These are phyloP conservation scores for Clostera curtula DNA, from an alignment of 2,888 invertebrate species.

Conservation along the genomic window DNA sequence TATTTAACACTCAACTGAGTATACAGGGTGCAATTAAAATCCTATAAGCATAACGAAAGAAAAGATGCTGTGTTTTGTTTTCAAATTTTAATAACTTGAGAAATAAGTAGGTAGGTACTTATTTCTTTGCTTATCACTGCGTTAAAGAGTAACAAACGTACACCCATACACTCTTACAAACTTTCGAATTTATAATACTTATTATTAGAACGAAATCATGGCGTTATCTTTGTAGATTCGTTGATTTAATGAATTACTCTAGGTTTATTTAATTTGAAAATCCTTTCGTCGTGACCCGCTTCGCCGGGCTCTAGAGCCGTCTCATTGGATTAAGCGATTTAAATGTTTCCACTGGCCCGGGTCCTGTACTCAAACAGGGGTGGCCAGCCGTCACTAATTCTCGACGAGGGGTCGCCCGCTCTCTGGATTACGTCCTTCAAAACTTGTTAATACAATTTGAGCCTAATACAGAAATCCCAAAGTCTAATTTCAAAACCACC, in stretches of 20 bases:
- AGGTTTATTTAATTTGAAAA: constrained; percentile 18
- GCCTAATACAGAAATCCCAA: constrained; percentile 21
- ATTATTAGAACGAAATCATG: too few relatives aligned
- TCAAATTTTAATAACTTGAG: too few relatives aligned
- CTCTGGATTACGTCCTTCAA: constrained; percentile 15
- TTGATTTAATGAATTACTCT: constrained; percentile 26
- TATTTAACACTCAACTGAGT: too few relatives aligned
- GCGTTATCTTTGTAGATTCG: constrained; percentile 2
- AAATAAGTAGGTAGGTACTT: too few relatives aligned
- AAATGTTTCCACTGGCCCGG: constrained; percentile 52
- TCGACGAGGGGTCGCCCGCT: constrained; percentile 27
- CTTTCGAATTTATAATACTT: too few relatives aligned
- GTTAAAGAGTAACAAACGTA: too few relatives aligned
- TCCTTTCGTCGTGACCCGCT: constrained; percentile 30
- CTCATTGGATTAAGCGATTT: constrained; percentile 66
- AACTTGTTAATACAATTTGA: constrained; percentile 16
- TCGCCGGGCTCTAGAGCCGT: constrained; percentile 40
- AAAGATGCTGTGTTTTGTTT: too few relatives aligned
- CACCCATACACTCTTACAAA: too few relatives aligned
- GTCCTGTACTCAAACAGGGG: constrained; percentile 46
- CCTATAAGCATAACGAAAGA: too few relatives aligned
- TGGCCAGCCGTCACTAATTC: constrained; percentile 41
- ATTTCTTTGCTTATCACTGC: too few relatives aligned
- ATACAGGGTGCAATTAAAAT: too few relatives aligned
- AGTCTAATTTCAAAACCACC: constrained; percentile 18